Evolutionary conservation across 2,113 vertebrate species (phyloP), one percentile per base, ranked within the genome.

Genomic region (Trogon melanurus): DNA sequence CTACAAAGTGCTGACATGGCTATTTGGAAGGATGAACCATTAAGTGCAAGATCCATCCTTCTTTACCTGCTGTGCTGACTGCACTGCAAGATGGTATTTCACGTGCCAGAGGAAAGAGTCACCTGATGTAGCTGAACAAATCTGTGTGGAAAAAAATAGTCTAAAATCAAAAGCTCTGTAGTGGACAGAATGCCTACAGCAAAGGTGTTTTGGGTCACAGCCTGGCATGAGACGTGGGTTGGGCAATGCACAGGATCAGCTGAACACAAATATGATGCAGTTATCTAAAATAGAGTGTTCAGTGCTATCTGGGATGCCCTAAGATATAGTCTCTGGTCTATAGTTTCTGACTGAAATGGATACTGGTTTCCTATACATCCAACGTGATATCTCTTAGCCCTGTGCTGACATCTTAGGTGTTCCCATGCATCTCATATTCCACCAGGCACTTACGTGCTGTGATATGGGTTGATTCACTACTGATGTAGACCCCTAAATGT

Each of bases 1-100:
- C 54, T 81, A 61, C 3, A 1, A 96, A 91, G 82, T 94, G 88
- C 95, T 96, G 95, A 92, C 53, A 32, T 14, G 14, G 72, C 45
- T 92, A 11, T 84, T 41, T 75, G 69, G 58, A 75, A 89, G 54
- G 69, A 91, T 69, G 57, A 92, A 80, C 85, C 76, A 32, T 83
- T 86, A 91, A 75, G 36, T 45, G 41, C 20, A 75, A 83, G 38
- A 86, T 72, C 41, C 45, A 36, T 67, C 32, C 51, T 81, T 23
- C 48, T 53, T 70, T 60, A 57, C 57, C 66, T 81, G 32, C 36
- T 65, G 44, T 81, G 45, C 30, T 57, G 76, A 84, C 38, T 32
- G 58, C 16, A 78, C 75, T 71, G 76, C 60, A 84, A 56, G 69
- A 29, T 64, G 53, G 4, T 67, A 65, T 91, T 91, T 88, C 76